Base-by-base conservation (phyloP, 2,888 invertebrate genomes). In the Oeneis ivallda region DNA sequence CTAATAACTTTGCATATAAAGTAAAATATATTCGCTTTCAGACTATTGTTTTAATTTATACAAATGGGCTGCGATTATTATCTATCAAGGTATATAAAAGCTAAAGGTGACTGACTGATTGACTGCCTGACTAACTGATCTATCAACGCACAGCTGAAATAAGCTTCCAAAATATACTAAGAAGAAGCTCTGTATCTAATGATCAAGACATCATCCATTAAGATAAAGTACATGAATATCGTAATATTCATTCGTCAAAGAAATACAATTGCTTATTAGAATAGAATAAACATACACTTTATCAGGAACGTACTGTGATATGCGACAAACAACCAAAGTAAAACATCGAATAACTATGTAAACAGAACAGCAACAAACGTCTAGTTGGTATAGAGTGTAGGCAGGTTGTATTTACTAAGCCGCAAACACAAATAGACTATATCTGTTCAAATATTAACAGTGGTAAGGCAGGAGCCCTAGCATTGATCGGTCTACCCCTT, bases 401-500 rank as follows among this genome's bases (percentile, higher is more conserved):
- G 32, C 43, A 10, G 39, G 37, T 26, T 34, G 62, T 62, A 65
- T 63, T 69, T 67, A 63, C 67, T 53, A 53, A 65, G 52, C 62
- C 62, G 37, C 65, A 60, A 63, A 63, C 65, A 65, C 62, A 69
- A 67, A 69, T 66, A 69, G 58, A 43, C 65, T 60, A 64, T 65
- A 53, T 62, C 67, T 65, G 63, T 69, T 69, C 65, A 69, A 69
- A 69, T 67, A 65, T 69, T 63, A 69, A 64, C 66, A 34, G 62
- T 37, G 61, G 57, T 34, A 63, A 63, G 56, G 60, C 60, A 60
- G 50, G 61, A 61, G 47, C 67, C 67, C 64, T 67, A 53, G 61
- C 69, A 69, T 70, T 71, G 73, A 79, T 79, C 75, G 75, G 70
- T 70, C 72, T 72, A 64, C 58, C 60, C 65, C 71, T 73, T 73